These are phyloP conservation scores for Poecilia picta DNA, from an alignment of 2,797 vertebrate species.

Conservation along the genomic window DNA sequence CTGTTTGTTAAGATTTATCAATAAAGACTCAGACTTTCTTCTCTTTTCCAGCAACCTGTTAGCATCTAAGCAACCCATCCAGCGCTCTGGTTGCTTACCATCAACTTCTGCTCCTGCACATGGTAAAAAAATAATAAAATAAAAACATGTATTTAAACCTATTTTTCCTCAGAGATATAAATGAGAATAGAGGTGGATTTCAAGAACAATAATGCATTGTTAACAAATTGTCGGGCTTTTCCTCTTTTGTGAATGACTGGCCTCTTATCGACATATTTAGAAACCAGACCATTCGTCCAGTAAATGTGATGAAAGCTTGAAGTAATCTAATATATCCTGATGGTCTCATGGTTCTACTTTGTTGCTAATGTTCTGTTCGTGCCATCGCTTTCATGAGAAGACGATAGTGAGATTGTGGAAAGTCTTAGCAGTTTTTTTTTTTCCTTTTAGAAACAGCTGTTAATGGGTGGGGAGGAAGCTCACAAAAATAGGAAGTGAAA, in stretches of 20 bases:
- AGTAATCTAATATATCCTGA: constrained; percentile 54
- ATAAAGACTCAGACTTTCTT: constrained; percentile 22
- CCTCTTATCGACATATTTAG: neutral
- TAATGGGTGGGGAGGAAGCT: constrained; percentile 69
- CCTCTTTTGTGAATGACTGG: constrained; percentile 8
- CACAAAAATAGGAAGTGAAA: constrained; percentile 70
- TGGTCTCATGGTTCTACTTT: constrained; percentile 50
- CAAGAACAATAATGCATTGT: neutral
- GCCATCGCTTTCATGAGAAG: constrained; percentile 21
- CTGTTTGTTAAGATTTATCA: neutral
- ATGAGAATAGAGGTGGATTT: neutral
- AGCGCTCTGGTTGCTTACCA: constrained; percentile 43
- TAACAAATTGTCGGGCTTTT: constrained; percentile 2
- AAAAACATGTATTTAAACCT: neutral
- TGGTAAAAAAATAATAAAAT: constrained; percentile 60
- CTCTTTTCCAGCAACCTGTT: constrained; percentile 54
- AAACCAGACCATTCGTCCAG: constrained; percentile 27
- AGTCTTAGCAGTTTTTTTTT: constrained; percentile 23
- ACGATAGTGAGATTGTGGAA: constrained; percentile 15
- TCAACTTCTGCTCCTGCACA: constrained; percentile 52
- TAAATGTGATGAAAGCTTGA: constrained; percentile 34
- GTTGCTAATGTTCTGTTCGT: constrained; percentile 39
- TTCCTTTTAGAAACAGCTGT: constrained; percentile 38
- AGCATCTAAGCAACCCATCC: constrained; percentile 57
- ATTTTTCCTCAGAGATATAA: constrained; percentile 7